Percentiles rank a stretch among this genome's conserved stretches.
Conservation (phyloP, 2,888 invertebrate genomes). For the Blera fallax region DNA sequence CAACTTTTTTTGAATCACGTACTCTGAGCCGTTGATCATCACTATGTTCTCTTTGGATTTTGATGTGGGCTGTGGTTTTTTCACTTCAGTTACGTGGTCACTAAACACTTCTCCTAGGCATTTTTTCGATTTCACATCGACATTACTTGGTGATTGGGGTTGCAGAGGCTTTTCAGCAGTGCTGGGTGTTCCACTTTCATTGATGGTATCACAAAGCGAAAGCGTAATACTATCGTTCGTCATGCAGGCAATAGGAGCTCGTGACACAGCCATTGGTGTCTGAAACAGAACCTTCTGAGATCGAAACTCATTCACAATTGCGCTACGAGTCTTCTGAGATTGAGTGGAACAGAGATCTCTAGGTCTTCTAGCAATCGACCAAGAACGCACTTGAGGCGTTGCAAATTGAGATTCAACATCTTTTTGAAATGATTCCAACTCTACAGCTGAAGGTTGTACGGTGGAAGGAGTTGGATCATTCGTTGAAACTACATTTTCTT, state of each 20-base stretch:
- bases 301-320: conserved; percentile 78
- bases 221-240: conserved; percentile 78
- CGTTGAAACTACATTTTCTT: conserved; percentile 63
- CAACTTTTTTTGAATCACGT: conserved; percentile 88
- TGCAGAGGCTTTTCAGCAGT: conserved; percentile 73
- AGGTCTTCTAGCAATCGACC: conserved; percentile 74
- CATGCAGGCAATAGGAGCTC: conserved; percentile 75
- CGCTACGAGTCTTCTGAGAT: conserved; percentile 74
- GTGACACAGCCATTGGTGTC: conserved; percentile 80
- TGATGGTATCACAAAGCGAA: conserved; percentile 79
- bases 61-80: background rate
- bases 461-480: background rate
- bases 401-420: conserved; percentile 76
- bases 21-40: conserved; percentile 87
- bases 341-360: conserved; percentile 75
- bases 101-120: conserved; percentile 75
- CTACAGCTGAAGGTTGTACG: background rate
- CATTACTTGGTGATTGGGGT: conserved; percentile 19
- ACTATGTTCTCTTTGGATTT: conserved; percentile 81
- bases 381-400: conserved; percentile 79
- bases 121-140: conserved; percentile 75
- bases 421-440: conserved; percentile 76
- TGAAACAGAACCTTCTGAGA: conserved; percentile 81
- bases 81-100: conserved; percentile 32
- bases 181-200: conserved; percentile 75